These are phyloP conservation scores for Tiliqua scincoides DNA, from an alignment of 2,113 vertebrate genomes.

Conservation along the genomic window DNA sequence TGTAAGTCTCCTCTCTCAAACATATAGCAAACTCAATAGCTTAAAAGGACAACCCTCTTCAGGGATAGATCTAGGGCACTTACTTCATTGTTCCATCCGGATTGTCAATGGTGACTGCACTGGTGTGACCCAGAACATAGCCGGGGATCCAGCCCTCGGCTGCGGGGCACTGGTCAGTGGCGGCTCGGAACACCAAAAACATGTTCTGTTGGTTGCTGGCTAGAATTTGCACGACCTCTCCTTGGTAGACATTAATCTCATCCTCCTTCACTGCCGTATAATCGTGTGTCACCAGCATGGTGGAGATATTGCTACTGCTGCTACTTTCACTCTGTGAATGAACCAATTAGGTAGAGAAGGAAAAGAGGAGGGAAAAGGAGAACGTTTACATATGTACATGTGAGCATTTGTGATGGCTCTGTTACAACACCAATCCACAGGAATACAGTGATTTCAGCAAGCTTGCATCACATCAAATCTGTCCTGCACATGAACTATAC, in stretches of 20 bases:
- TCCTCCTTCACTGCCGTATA: conserved; percentile 99
- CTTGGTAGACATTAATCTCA: conserved; percentile 98
- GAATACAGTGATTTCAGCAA: not conserved
- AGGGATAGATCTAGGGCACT: conserved; percentile 54
- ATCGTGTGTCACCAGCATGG: conserved; percentile 99
- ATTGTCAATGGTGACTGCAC: conserved; percentile 88
- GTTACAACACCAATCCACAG: not conserved
- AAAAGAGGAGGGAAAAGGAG: conserved; percentile 17
- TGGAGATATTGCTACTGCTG: conserved; percentile 99
- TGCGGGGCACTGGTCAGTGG: conserved; percentile 96
- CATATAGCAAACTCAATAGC: not conserved
- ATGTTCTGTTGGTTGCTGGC: conserved; percentile 99
- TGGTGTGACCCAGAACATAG: conserved; percentile 97
- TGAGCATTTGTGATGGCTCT: not conserved
- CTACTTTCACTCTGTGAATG: conserved; percentile 96
- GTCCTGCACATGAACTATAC: not conserved
- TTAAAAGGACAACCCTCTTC: not conserved
- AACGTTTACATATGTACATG: conserved; percentile 17
- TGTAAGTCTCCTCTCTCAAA: not conserved
- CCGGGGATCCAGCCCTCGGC: conserved; percentile 99
- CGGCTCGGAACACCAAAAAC: conserved; percentile 99
- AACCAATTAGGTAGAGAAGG: conserved; percentile 29
- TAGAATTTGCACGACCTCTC: conserved; percentile 98
- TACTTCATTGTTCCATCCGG: conserved; percentile 96
- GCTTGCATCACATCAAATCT: not conserved